Conservation (phyloP, 2,113 vertebrate genomes). For the Tragulus kanchil region DNA sequence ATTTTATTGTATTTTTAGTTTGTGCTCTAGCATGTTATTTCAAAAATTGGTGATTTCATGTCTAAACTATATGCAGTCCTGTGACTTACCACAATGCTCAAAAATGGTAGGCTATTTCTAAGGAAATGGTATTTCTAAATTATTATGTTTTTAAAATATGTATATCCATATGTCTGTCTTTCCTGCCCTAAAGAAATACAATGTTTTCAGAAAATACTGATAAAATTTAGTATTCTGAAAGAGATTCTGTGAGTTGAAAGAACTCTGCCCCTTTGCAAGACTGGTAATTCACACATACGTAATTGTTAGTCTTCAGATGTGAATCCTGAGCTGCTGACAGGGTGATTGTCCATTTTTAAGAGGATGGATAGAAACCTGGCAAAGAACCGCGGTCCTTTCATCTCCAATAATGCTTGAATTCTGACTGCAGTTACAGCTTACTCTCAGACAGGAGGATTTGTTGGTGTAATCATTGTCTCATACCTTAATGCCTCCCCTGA, state of each 20-base stretch:
- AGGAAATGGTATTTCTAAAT: background rate
- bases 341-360: background rate
- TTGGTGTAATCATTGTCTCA: background rate
- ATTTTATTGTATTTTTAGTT: background rate
- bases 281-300: conserved; percentile 51
- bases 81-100: background rate
- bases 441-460: conserved; percentile 29
- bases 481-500: background rate
- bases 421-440: conserved; percentile 1
- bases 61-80: background rate
- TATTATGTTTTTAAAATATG: background rate
- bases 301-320: conserved; percentile 47
- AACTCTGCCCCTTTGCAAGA: conserved; percentile 27
- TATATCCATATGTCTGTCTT: background rate
- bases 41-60: background rate
- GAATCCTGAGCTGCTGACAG: conserved; percentile 59
- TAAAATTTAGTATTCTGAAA: conserved; percentile 66
- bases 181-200: conserved; percentile 19
- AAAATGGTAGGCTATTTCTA: background rate
- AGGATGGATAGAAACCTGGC: conserved; percentile 61
- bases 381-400: conserved; percentile 48
- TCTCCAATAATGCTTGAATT: background rate
- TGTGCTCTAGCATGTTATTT: background rate
- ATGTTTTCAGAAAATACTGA: conserved; percentile 17
- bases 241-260: conserved; percentile 39